Conservation (phyloP, 2,113 vertebrate species). For the Hippocampus comes region DNA sequence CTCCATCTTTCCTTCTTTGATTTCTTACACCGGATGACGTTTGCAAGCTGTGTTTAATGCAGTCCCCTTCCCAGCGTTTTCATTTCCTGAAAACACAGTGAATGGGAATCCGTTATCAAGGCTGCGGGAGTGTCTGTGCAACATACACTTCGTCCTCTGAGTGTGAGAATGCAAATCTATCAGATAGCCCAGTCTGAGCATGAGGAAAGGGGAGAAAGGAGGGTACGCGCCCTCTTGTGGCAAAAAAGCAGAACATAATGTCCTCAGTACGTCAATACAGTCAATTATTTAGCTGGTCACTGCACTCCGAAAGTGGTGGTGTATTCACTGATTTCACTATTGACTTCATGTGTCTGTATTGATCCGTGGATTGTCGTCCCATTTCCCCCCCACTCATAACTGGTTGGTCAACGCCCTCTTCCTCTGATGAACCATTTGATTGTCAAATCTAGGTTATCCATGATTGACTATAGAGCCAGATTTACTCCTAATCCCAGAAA, state of each 20-base stretch:
- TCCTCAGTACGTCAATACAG: slow-evolving; percentile 39
- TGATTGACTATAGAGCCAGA: slow-evolving; percentile 38
- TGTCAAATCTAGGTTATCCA: slow-evolving; percentile 56
- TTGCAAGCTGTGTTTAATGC: slow-evolving; percentile 20
- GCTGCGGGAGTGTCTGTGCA: slow-evolving; percentile 33
- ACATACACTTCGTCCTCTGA: slow-evolving; percentile 20
- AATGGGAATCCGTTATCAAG: slow-evolving; percentile 23
- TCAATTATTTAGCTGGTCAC: slow-evolving; percentile 47
- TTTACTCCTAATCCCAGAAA: slow-evolving; percentile 49
- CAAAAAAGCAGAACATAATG: neutral
- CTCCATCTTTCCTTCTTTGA: slow-evolving; percentile 17
- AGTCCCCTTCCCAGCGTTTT: slow-evolving; percentile 38
- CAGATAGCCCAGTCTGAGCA: slow-evolving; percentile 27
- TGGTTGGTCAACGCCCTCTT: slow-evolving; percentile 7
- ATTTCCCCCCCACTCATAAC: neutral
- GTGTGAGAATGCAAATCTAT: slow-evolving; percentile 41
- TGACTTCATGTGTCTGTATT: slow-evolving; percentile 46
- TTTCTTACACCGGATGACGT: slow-evolving; percentile 27
- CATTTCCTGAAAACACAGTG: slow-evolving; percentile 47
- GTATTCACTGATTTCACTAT: slow-evolving; percentile 39
- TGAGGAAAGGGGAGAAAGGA: slow-evolving; percentile 36
- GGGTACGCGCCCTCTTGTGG: slow-evolving; percentile 54
- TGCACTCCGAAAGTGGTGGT: slow-evolving; percentile 29
- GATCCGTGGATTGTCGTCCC: slow-evolving; percentile 28
- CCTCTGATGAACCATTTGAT: slow-evolving; percentile 22